Evolutionary conservation across 2,113 vertebrate genomes (phyloP).

Genomic region (Stercorarius parasiticus): DNA sequence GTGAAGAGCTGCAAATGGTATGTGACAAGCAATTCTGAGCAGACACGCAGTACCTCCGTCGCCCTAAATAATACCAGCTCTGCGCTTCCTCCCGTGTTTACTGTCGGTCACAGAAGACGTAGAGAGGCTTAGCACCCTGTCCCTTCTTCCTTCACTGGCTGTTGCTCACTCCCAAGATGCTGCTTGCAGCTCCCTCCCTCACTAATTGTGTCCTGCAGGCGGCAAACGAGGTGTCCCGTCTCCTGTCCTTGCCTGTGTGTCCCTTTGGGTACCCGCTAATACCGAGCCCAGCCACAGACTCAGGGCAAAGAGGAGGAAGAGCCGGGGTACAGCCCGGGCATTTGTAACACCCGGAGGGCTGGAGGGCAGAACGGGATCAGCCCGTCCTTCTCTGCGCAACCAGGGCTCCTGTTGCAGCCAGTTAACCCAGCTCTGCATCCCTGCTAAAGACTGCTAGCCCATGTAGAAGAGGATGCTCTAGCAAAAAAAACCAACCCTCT

Average conservation of each 20-base stretch:
- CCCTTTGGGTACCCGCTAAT: background rate
- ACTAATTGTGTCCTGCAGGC: background rate
- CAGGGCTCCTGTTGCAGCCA: too few species aligned
- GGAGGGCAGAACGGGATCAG: background rate
- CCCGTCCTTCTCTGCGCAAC: background rate
- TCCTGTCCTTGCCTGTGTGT: background rate
- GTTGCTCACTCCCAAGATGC: background rate
- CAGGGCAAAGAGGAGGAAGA: background rate
- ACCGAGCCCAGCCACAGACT: background rate
- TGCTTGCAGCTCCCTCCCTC: rapidly evolving
- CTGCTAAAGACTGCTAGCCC: background rate
- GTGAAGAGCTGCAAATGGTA: background rate
- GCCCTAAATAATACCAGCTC: background rate
- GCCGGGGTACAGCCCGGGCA: rapidly evolving
- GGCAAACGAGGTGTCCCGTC: background rate
- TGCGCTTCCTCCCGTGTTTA: background rate
- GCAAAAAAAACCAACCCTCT: background rate
- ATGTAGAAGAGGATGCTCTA: rapidly evolving
- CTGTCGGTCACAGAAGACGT: background rate
- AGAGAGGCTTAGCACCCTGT: background rate
- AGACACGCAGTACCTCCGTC: background rate
- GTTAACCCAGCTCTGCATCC: background rate
- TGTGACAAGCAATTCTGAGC: background rate
- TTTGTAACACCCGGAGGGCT: background rate
- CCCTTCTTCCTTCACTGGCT: background rate